phyloP scores from a whole-genome alignment of 2,113 vertebrate species.

The Orientallactaga bullata region DNA sequence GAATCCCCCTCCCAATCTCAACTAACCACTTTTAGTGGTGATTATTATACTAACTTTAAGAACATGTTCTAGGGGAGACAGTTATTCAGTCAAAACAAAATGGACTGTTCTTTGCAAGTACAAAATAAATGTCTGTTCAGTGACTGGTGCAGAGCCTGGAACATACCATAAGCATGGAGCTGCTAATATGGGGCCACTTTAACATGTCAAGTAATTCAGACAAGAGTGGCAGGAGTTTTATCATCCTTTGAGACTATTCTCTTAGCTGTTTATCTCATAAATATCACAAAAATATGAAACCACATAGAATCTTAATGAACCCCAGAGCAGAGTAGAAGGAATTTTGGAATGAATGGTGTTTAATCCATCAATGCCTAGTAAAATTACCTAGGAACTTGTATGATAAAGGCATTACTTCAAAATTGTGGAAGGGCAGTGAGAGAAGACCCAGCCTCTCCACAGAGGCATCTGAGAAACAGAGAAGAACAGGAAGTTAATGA shows the following conservation, averaged over 20 bases:
- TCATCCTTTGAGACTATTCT: not conserved
- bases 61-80: not conserved
- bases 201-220: slow-evolving; percentile 38
- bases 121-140: not conserved
- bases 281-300: slow-evolving; percentile 26
- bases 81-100: not conserved
- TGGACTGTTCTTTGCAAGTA: not conserved
- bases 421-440: not conserved
- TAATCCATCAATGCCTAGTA: slow-evolving; percentile 25
- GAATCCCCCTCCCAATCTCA: not conserved
- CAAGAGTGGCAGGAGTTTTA: not conserved
- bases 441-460: not conserved
- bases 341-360: not conserved
- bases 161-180: not conserved
- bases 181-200: not conserved
- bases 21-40: not conserved
- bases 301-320: not conserved
- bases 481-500: not conserved
- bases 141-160: not conserved
- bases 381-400: not conserved
- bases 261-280: slow-evolving; percentile 40
- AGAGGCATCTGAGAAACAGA: not conserved
- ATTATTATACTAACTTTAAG: not conserved
- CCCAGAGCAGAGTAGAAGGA: not conserved
- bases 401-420: not conserved